Conservation (phyloP, 2,113 vertebrate genomes). For the Mastomys coucha region DNA sequence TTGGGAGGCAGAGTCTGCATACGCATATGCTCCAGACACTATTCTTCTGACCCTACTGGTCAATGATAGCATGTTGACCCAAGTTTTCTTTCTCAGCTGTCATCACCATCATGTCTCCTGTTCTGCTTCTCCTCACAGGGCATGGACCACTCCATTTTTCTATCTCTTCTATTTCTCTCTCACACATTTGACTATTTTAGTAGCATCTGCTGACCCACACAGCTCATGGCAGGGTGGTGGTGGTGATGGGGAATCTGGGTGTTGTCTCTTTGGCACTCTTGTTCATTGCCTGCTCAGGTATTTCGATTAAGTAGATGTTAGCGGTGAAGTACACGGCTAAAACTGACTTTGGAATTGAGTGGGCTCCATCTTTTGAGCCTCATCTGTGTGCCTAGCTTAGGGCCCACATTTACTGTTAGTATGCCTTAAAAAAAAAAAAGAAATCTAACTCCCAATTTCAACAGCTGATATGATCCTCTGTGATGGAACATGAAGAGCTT, state of each 20-base stretch:
- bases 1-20: not conserved
- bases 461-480: not conserved
- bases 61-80: not conserved
- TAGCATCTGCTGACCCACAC: rapidly evolving
- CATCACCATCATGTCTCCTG: not conserved
- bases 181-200: not conserved
- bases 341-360: not conserved
- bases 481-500: not conserved
- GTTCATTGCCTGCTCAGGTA: not conserved
- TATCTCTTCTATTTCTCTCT: not conserved
- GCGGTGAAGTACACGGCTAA: not conserved
- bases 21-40: not conserved
- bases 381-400: not conserved
- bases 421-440: not conserved
- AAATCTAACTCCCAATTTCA: not conserved
- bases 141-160: not conserved
- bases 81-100: not conserved
- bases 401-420: not conserved
- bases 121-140: not conserved
- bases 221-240: not conserved
- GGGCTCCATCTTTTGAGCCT: not conserved
- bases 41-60: not conserved
- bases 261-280: not conserved
- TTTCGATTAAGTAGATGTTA: not conserved
- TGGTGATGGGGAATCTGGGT: not conserved